These are phyloP conservation scores for Apotomis turbidana DNA, from an alignment of 2,888 invertebrate species.

Conservation along the genomic window DNA sequence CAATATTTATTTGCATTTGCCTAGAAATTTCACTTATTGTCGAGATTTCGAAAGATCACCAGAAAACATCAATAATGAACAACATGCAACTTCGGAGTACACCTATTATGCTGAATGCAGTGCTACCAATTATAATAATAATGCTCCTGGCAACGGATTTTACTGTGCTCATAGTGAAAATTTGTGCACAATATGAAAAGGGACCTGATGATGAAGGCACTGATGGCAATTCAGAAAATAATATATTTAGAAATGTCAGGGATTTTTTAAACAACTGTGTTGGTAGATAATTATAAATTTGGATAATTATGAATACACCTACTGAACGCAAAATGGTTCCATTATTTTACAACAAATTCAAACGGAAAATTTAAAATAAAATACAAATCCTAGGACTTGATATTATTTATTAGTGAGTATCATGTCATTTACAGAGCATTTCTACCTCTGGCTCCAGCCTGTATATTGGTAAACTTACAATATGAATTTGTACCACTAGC, in stretches of 20 bases:
- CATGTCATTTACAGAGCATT: no score
- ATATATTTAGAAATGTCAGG: not conserved
- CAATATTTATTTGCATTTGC: constrained; percentile 55
- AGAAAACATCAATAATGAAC: constrained; percentile 15
- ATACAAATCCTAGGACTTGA: no score
- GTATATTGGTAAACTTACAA: no score
- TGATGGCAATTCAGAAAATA: not conserved
- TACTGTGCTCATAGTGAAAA: constrained; percentile 51
- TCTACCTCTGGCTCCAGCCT: no score
- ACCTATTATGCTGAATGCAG: constrained; percentile 60
- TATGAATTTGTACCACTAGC: no score
- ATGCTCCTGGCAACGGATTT: constrained; percentile 61
- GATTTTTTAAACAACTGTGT: constrained; percentile 13
- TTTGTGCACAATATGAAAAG: constrained; percentile 55
- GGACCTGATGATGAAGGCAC: not conserved
- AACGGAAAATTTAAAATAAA: no score
- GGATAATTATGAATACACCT: no score
- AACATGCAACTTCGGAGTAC: constrained; percentile 45
- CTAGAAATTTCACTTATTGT: constrained; percentile 58
- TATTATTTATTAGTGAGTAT: no score
- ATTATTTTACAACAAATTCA: no score
- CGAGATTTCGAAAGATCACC: constrained; percentile 55
- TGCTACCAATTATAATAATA: constrained; percentile 65
- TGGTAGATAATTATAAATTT: not conserved
- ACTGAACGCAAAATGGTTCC: no score